Conservation (phyloP, 2,797 vertebrate genomes). For the Acomys russatus region DNA sequence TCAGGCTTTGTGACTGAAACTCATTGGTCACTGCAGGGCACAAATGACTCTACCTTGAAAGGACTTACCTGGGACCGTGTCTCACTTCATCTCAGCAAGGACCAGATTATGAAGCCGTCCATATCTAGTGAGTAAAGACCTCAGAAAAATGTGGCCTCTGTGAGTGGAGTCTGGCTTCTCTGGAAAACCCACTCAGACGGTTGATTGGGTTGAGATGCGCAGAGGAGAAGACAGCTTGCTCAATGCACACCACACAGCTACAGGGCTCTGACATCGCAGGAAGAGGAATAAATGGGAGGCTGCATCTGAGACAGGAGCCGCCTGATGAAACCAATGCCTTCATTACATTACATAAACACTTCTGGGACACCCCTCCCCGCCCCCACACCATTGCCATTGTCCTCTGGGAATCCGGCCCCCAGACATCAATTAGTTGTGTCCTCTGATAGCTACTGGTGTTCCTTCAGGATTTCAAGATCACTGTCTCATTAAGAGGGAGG, state of each 20-base stretch:
- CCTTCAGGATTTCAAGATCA: neutral
- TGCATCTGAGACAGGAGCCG: neutral
- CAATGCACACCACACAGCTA: neutral
- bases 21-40: neutral
- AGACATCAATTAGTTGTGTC: conserved; percentile 26
- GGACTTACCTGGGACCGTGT: neutral
- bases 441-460: neutral
- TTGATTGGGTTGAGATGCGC: neutral
- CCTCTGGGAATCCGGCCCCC: neutral
- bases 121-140: neutral
- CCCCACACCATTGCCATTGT: neutral
- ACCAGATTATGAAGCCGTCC: too few relatives aligned
- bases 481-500: neutral
- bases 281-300: neutral
- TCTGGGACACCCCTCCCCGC: neutral
- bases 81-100: neutral
- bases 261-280: neutral
- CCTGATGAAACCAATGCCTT: neutral
- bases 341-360: neutral
- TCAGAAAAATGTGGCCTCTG: neutral
- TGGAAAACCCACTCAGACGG: neutral
- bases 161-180: too few relatives aligned
- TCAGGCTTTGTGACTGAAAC: neutral
- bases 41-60: neutral
- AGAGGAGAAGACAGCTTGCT: neutral